A percentile compares a stretch with the other conserved stretches of the same genome.
These are phyloP conservation scores for Chloropsis cyanopogon DNA, from an alignment of 2,113 vertebrate species.

Conservation along the genomic window DNA sequence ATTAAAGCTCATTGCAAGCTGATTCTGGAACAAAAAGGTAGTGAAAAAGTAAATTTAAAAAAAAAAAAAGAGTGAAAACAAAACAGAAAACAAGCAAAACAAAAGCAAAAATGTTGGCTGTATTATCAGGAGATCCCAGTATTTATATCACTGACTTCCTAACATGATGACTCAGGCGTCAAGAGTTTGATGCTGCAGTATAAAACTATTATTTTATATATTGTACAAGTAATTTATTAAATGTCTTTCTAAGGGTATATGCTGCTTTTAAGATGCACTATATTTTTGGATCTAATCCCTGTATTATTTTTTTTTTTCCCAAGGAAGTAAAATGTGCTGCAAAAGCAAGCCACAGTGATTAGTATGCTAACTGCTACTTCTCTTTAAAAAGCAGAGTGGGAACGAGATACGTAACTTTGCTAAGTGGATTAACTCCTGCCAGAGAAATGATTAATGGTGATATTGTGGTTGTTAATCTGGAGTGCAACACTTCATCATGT, in stretches of 20 bases:
- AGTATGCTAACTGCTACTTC: constrained; percentile 62
- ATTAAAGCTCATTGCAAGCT: constrained; percentile 70
- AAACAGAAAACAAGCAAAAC: constrained; percentile 16
- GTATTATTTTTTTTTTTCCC: constrained; percentile 66
- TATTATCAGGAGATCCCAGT: constrained; percentile 56
- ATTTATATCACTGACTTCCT: constrained; percentile 67
- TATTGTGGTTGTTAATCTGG: constrained; percentile 18
- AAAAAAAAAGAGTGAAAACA: not conserved
- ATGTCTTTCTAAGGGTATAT: constrained; percentile 79
- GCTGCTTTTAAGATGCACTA: constrained; percentile 82
- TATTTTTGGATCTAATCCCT: constrained; percentile 79
- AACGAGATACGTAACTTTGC: constrained; percentile 21
- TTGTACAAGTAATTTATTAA: constrained; percentile 80
- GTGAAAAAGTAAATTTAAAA: not conserved
- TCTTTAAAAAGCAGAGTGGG: constrained; percentile 66
- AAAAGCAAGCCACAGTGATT: constrained; percentile 63
- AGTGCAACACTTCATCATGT: not conserved
- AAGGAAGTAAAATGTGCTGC: constrained; percentile 71
- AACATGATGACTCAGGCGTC: constrained; percentile 74
- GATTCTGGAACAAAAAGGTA: constrained; percentile 82
- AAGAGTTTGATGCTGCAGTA: constrained; percentile 77
- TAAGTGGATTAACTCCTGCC: constrained; percentile 40
- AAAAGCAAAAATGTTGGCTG: constrained; percentile 47
- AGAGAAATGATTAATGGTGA: constrained; percentile 15
- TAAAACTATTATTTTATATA: constrained; percentile 74